Base-by-base conservation (phyloP, 2,797 vertebrate species). In the Notolepis coatsorum region DNA sequence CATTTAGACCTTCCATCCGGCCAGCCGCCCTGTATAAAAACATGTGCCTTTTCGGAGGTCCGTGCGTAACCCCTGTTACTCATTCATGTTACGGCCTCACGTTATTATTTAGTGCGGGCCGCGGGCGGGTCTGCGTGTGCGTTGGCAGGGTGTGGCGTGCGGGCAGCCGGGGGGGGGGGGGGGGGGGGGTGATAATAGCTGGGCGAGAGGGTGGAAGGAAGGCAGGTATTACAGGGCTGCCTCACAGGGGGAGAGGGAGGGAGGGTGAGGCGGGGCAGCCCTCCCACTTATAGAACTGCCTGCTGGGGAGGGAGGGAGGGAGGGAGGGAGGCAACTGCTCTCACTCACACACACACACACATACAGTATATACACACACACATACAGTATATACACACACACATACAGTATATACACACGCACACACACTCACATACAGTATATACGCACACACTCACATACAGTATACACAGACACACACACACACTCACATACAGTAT, bases 241-340 rank as follows among this genome's bases (percentile, higher is more conserved):
- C 56, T 74, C 73, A n/a, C n/a, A 41, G 68, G 67, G 73, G 69
- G 51, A 54, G 65, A 76, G 84, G 80, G 68, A 71, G 80, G 68
- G 80, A 68, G 88, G 87, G 84, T 52, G 61, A 88, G 90, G 89
- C 81, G 86, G 82, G 83, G 84, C 84, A 46, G 78, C 50, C 54
- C 74, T 84, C 75, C 78, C 81, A 86, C 87, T 87, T 90, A 81
- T 88, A 82, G 87, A 90, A 88, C 84, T 79, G 79, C 74, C 35
- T n/a, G n/a, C 24, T 8, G 65, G 72, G n/a, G 10, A 13, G 17
- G 18, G 49, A 17, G 20, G 17, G 3, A 5, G 17, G 31, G 37
- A 48, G 12, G 73, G 77, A 81, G 66, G 57, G 64, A 96, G 93
- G 92, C 93, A 15, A 95, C 95, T 68, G 92, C 69, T 78, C 86